phyloP scores from a whole-genome alignment of 2,888 invertebrate species.

The Zootermopsis nevadensis region DNA sequence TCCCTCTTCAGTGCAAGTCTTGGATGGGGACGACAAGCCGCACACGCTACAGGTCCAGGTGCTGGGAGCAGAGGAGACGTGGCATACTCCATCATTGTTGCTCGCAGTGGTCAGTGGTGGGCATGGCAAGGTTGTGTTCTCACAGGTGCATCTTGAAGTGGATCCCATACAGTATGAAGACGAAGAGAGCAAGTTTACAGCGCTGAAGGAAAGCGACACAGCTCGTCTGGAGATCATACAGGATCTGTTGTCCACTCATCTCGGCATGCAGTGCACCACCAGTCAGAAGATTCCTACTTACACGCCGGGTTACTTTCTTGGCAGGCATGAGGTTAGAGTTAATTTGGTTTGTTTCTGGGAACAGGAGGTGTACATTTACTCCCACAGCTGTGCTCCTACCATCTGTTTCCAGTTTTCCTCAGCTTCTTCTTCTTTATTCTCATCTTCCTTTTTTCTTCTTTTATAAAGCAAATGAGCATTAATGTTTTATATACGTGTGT shows the following conservation, averaged over 20 bases:
- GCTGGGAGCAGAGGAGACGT: conserved; percentile 85
- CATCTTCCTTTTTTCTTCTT: too few species aligned
- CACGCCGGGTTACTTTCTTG: conserved; percentile 80
- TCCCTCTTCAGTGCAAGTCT: conserved; percentile 59
- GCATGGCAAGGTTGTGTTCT: conserved; percentile 43
- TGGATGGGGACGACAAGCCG: conserved; percentile 67
- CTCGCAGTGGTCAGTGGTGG: conserved; percentile 72
- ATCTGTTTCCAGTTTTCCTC: too few species aligned
- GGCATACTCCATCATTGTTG: conserved; percentile 86
- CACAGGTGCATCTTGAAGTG: conserved; percentile 79
- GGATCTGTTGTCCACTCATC: conserved; percentile 77
- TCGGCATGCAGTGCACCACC: conserved; percentile 72
- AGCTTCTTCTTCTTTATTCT: too few species aligned
- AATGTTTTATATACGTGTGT: too few species aligned
- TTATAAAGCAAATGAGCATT: too few species aligned
- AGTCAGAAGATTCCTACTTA: conserved; percentile 62
- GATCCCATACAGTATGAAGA: conserved; percentile 76
- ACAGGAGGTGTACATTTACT: too few species aligned
- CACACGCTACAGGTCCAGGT: conserved; percentile 81
- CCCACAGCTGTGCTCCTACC: too few species aligned
- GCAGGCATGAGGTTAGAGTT: conserved; percentile 77
- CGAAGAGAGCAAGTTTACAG: conserved; percentile 70
- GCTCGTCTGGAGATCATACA: conserved; percentile 83
- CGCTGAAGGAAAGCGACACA: conserved; percentile 72
- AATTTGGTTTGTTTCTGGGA: too few species aligned